Conservation (phyloP, 2,113 vertebrate species). For the Gymnogyps californianus region DNA sequence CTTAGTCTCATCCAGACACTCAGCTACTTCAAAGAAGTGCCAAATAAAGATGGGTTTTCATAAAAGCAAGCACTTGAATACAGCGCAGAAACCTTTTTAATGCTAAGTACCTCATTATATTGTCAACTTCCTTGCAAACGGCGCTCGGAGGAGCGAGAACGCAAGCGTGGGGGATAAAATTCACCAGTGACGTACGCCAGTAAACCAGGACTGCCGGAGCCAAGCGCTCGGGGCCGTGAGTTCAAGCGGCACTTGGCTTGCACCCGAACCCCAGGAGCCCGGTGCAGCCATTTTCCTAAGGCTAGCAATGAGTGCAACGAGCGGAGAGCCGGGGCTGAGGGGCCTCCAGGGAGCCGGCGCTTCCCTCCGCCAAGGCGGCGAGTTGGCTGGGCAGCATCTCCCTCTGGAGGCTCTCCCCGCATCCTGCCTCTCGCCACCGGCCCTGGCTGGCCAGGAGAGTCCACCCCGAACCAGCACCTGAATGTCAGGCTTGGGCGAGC, state of each 20-base stretch:
- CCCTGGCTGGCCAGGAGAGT: neutral
- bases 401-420: neutral
- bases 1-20: neutral
- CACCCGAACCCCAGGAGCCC: neutral
- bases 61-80: neutral
- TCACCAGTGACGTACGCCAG: fast-evolving
- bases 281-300: neutral
- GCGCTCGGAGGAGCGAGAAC: fast-evolving
- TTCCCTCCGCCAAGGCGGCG: fast-evolving
- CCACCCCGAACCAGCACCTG: neutral
- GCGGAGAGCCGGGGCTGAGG: neutral
- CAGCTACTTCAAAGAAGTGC: neutral
- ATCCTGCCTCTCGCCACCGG: neutral
- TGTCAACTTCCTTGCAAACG: neutral
- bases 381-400: neutral
- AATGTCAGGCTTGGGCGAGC: neutral
- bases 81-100: neutral
- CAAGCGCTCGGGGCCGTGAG: fast-evolving
- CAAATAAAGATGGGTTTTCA: neutral
- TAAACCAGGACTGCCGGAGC: neutral
- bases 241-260: neutral
- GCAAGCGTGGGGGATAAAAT: neutral
- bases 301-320: neutral
- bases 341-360: neutral
- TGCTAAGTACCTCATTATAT: neutral